phyloP scores from a whole-genome alignment of 2,113 vertebrate species.

The Ciconia maguari region DNA sequence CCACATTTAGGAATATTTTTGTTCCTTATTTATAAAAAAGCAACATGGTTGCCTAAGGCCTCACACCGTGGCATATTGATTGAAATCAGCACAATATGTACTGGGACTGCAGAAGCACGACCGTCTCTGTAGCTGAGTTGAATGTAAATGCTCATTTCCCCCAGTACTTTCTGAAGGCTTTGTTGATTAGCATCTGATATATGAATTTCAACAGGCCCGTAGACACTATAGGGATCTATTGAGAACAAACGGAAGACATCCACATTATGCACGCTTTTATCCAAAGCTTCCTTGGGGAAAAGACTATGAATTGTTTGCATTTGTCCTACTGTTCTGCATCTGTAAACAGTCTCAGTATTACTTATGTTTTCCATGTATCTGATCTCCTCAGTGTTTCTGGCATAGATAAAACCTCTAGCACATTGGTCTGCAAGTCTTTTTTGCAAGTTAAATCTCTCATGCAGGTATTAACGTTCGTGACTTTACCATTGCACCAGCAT shows the following conservation, averaged over 20 bases:
- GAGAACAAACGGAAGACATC: background rate
- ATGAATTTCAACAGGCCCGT: background rate
- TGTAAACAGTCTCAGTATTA: background rate
- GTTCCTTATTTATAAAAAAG: background rate
- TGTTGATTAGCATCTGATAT: background rate
- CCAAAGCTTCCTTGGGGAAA: background rate
- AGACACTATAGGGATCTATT: background rate
- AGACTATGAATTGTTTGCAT: background rate
- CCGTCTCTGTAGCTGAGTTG: background rate
- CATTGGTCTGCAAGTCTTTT: background rate
- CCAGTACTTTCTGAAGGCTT: background rate
- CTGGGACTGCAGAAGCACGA: background rate
- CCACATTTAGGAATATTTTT: background rate
- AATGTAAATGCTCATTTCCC: background rate
- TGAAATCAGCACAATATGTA: background rate
- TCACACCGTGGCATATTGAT: background rate
- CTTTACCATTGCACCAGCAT: background rate
- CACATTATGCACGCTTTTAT: background rate
- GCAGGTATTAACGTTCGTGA: background rate
- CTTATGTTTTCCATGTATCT: background rate
- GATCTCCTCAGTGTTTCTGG: background rate
- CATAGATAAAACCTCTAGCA: background rate
- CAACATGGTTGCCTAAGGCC: background rate
- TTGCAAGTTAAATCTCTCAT: background rate
- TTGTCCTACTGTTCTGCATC: background rate